Evolutionary conservation across 2,797 vertebrate genomes (phyloP).

Genomic region (Cossypha polioptera): DNA sequence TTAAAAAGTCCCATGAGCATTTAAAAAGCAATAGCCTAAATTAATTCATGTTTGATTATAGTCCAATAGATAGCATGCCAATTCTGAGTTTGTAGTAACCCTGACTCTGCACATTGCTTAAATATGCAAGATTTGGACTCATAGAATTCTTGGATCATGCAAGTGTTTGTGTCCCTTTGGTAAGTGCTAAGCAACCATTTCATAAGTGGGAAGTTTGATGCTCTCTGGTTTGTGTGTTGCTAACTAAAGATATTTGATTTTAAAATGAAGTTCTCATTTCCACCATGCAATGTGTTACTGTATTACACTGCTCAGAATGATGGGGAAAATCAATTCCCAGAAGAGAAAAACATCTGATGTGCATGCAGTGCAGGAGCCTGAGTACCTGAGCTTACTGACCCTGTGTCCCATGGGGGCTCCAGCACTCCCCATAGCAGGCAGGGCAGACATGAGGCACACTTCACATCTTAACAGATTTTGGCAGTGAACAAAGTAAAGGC

Average conservation of each 20-base stretch:
- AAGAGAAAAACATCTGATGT: neutral
- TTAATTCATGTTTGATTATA: neutral
- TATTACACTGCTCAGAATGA: neutral
- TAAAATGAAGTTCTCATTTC: neutral
- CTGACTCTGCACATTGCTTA: neutral
- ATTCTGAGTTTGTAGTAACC: neutral
- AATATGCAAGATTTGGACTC: neutral
- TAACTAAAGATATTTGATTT: neutral
- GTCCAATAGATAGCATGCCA: neutral
- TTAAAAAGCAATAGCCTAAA: neutral
- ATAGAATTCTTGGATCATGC: neutral
- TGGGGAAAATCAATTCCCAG: neutral
- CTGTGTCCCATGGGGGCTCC: fast-evolving
- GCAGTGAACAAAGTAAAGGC: neutral
- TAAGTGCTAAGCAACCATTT: neutral
- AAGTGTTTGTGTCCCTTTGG: neutral
- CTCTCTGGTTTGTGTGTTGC: neutral
- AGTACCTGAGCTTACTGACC: neutral
- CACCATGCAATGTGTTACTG: neutral
- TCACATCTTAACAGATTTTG: neutral
- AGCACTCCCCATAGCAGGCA: neutral
- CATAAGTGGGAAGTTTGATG: neutral
- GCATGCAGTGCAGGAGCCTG: neutral
- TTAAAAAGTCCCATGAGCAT: neutral
- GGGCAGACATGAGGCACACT: neutral